A percentile compares a stretch with the other conserved stretches of the same genome.
Conservation (phyloP, 2,113 vertebrate species). For the Otocyon megalotis region DNA sequence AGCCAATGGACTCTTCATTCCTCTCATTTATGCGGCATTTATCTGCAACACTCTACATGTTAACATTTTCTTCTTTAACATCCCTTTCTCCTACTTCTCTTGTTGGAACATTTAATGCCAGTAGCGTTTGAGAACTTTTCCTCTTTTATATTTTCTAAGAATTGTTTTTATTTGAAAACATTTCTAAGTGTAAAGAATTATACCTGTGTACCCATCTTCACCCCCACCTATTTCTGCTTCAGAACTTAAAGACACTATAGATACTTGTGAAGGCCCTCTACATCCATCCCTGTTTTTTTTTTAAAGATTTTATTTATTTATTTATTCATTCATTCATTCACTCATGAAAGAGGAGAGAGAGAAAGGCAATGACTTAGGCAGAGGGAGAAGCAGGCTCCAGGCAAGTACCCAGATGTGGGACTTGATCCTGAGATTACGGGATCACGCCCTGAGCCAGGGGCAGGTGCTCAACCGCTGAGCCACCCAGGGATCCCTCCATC, state of each 20-base stretch:
- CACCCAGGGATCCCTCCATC: too few relatives aligned
- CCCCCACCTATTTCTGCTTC: not conserved
- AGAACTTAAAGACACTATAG: not conserved
- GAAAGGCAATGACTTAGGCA: too few relatives aligned
- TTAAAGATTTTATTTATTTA: too few relatives aligned
- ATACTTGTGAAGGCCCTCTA: not conserved
- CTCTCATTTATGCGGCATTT: not conserved
- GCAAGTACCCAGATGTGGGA: too few relatives aligned
- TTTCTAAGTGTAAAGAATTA: constrained; percentile 5
- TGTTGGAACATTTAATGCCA: not conserved
- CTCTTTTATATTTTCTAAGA: constrained; percentile 6
- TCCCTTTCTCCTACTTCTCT: not conserved
- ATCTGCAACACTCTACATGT: not conserved
- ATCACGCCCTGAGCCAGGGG: too few relatives aligned
- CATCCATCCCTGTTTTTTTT: not conserved
- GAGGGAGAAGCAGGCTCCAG: too few relatives aligned
- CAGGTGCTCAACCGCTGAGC: too few relatives aligned
- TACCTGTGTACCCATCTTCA: not conserved
- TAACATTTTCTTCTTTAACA: not conserved
- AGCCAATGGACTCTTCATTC: not conserved
- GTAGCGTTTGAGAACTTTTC: not conserved
- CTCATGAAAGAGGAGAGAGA: too few relatives aligned
- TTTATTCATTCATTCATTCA: fast-evolving
- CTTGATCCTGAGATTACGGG: too few relatives aligned
- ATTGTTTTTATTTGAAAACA: constrained; percentile 1